phyloP scores from a whole-genome alignment of 1,140 invertebrate genomes.

The Pseudobourletiella spinata region DNA sequence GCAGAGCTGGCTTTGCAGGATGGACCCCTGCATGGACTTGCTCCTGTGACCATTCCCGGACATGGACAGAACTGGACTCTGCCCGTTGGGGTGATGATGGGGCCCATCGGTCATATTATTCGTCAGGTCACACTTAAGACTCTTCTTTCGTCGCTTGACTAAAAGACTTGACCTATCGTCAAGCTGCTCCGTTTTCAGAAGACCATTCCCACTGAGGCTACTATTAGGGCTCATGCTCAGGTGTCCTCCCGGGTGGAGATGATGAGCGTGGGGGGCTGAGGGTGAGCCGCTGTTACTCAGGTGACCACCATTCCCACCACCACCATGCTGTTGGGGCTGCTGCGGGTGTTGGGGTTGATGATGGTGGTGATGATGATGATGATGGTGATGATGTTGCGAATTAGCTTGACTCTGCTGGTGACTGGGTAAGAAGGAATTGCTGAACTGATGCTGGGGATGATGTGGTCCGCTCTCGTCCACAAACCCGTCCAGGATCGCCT shows the following conservation, averaged over 20 bases:
- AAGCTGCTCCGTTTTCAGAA: not conserved
- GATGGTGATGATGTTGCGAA: not conserved
- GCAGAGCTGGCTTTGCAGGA: conserved; percentile 34
- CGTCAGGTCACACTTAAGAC: not conserved
- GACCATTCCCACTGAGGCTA: not conserved
- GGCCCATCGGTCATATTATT: not conserved
- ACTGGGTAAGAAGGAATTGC: not conserved
- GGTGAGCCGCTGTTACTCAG: conserved; percentile 31
- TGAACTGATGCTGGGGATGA: conserved; percentile 16
- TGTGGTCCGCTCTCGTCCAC: conserved; percentile 33
- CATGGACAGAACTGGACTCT: not conserved
- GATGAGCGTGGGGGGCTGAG: conserved; percentile 9
- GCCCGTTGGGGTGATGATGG: not conserved
- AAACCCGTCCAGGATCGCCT: conserved; percentile 45
- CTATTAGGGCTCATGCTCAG: not conserved
- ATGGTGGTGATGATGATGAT: conserved; percentile 27
- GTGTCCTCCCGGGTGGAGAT: not conserved
- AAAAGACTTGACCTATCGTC: not conserved
- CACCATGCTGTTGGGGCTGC: conserved; percentile 18
- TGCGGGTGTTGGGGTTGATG: conserved; percentile 26
- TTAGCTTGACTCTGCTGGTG: conserved; percentile 22
- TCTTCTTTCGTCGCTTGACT: conserved; percentile 3
- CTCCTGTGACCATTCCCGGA: not conserved
- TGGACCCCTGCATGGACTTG: conserved; percentile 12
- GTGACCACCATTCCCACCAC: conserved; percentile 10